These are phyloP conservation scores for Dromiciops gliroides DNA, from an alignment of 2,113 vertebrate species.

Conservation along the genomic window DNA sequence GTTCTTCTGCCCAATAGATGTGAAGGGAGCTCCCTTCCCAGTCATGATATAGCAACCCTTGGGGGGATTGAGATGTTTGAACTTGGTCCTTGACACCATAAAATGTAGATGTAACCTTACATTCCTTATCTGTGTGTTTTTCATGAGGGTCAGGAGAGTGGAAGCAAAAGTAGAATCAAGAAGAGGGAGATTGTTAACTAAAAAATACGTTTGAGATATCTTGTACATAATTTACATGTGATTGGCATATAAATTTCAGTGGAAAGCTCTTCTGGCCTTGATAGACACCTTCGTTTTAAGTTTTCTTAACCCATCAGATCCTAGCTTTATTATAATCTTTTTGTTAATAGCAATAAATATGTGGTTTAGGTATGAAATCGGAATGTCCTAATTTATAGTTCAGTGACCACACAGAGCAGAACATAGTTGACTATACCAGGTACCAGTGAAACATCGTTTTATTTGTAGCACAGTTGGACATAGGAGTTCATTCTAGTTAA, in stretches of 20 bases:
- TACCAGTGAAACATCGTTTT: too few species aligned
- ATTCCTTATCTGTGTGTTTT: constrained; percentile 20
- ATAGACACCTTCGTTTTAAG: neutral
- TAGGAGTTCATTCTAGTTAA: constrained; percentile 37
- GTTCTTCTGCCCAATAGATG: constrained; percentile 24
- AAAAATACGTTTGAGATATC: constrained; percentile 29
- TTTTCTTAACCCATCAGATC: constrained; percentile 30
- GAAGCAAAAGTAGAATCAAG: constrained; percentile 2
- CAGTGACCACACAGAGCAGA: neutral
- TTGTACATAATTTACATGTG: constrained; percentile 23
- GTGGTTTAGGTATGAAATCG: constrained; percentile 22
- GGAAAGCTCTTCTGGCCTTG: constrained; percentile 14
- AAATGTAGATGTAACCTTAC: constrained; percentile 19
- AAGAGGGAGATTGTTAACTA: constrained; percentile 6
- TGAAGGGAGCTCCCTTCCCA: constrained; percentile 15
- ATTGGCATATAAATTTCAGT: constrained; percentile 43
- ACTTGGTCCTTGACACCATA: constrained; percentile 23
- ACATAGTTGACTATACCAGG: neutral
- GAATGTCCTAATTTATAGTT: constrained; percentile 45
- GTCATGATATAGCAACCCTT: neutral
- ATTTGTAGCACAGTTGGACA: constrained; percentile 2
- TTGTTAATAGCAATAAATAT: constrained; percentile 19
- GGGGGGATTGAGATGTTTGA: constrained; percentile 15
- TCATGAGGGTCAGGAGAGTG: neutral
- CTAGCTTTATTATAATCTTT: constrained; percentile 34